Percentiles rank a stretch among this genome's conserved stretches.
These are phyloP conservation scores for Nasonia vitripennis DNA, from an alignment of 1,140 invertebrate species.

Conservation along the genomic window DNA sequence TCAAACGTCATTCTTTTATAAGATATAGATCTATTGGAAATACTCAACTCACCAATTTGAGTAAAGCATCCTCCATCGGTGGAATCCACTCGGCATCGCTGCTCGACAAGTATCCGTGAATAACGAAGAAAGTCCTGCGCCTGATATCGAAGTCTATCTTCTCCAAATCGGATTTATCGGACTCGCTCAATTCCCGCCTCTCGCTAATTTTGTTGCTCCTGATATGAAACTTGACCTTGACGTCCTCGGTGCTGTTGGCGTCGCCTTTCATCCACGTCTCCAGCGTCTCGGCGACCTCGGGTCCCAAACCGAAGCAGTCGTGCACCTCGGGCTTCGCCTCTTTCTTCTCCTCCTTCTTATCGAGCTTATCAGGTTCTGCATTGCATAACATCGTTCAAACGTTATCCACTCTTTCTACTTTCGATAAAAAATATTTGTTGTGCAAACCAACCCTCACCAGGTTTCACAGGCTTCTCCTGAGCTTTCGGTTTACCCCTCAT, in stretches of 20 bases:
- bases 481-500: too few relatives aligned
- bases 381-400: too few relatives aligned
- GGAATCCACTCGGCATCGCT: conserved; percentile 75
- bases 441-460: too few relatives aligned
- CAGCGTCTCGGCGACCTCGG: background rate
- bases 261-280: background rate
- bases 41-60: conserved; percentile 69
- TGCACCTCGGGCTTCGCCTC: background rate
- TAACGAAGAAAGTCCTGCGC: conserved; percentile 75
- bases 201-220: background rate
- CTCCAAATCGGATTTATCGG: conserved; percentile 57
- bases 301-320: background rate
- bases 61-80: conserved; percentile 74
- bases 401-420: too few relatives aligned
- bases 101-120: conserved; percentile 78
- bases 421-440: too few relatives aligned
- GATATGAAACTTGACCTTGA: background rate
- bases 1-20: background rate
- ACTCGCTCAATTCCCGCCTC: background rate
- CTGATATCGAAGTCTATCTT: conserved; percentile 75
- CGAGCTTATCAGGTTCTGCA: too few relatives aligned
- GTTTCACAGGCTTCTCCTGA: too few relatives aligned
- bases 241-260: background rate
- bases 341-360: too few relatives aligned
- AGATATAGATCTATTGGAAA: background rate